These are phyloP conservation scores for Frankliniella fusca DNA, from an alignment of 2,888 invertebrate genomes.

Conservation along the genomic window DNA sequence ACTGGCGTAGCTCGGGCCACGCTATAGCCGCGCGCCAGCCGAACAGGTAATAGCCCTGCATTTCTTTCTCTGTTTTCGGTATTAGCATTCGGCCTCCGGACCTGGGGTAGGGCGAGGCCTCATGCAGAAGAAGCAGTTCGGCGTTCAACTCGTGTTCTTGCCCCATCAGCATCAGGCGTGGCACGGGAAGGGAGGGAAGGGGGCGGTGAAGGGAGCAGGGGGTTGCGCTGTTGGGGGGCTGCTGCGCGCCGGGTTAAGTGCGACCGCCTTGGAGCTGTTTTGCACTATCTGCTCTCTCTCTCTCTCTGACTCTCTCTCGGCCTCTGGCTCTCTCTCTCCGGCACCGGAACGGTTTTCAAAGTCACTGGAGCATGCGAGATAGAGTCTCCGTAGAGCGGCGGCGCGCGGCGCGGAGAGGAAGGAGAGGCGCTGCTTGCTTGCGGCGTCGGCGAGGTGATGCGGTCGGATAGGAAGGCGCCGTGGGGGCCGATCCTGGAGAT, in stretches of 20 bases:
- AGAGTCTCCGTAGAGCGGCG: neutral
- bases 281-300: neutral
- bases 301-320: neutral
- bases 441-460: neutral
- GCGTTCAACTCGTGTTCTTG: neutral
- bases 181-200: neutral
- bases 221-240: neutral
- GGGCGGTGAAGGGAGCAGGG: neutral
- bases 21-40: too few species aligned
- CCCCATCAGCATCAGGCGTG: neutral
- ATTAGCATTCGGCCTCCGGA: too few species aligned
- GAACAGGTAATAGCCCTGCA: too few species aligned
- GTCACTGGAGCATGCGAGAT: constrained; percentile 24
- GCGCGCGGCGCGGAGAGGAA: neutral
- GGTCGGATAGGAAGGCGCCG: too few species aligned
- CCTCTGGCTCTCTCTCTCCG: neutral
- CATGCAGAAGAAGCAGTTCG: too few species aligned
- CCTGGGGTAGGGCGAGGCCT: too few species aligned
- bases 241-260: neutral
- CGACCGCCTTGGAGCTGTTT: constrained; percentile 19
- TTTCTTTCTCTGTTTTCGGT: too few species aligned
- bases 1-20: too few species aligned
- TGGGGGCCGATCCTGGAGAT: too few species aligned
- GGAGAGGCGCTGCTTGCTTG: neutral
- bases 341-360: constrained; percentile 24